These are phyloP conservation scores for Thalassophryne amazonica DNA, from an alignment of 2,797 vertebrate genomes.

Conservation along the genomic window DNA sequence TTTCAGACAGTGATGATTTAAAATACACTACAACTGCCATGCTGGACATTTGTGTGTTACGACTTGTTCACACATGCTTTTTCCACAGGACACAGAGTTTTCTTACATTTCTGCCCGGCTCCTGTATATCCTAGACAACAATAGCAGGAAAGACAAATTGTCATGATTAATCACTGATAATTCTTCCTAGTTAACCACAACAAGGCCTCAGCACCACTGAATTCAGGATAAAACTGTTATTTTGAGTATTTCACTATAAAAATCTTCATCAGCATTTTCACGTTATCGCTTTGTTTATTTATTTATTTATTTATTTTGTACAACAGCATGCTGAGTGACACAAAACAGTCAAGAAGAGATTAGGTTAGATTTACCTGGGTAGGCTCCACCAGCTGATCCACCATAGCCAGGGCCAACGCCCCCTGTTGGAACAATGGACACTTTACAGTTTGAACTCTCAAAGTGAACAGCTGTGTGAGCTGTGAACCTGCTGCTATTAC, in stretches of 20 bases:
- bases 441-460: constrained; percentile 27
- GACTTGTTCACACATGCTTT: neutral
- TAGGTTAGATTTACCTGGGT: constrained; percentile 55
- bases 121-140: constrained; percentile 61
- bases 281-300: too few species aligned
- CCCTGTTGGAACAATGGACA: constrained; percentile 47
- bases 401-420: constrained; percentile 60
- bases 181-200: neutral
- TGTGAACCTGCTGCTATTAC: neutral
- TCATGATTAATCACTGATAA: constrained; percentile 16
- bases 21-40: too few species aligned
- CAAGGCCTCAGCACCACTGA: neutral
- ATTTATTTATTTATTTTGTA: too few species aligned
- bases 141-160: constrained; percentile 39
- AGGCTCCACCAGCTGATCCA: constrained; percentile 48
- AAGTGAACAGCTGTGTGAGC: neutral
- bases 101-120: constrained; percentile 72
- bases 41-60: neutral
- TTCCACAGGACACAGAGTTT: constrained; percentile 16
- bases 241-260: too few species aligned
- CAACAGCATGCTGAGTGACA: neutral
- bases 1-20: too few species aligned
- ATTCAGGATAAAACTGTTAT: neutral
- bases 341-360: neutral
- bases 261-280: too few species aligned